Evolutionary conservation across 92 coral and sea anemone genomes (phyloP).

Genomic region (Actinostola sp.): DNA sequence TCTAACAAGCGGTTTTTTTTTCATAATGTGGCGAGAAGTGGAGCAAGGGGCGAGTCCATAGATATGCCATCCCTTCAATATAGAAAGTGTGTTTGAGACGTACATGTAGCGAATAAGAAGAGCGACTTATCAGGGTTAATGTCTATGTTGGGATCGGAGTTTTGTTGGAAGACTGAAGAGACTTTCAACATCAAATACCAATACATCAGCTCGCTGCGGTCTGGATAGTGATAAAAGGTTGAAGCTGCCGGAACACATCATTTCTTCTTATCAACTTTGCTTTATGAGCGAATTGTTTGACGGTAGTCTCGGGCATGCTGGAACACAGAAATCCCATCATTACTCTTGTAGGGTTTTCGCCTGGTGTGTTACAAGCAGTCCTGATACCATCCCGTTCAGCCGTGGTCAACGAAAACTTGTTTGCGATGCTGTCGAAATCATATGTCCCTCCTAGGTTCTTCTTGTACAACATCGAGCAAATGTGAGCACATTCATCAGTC

Average conservation of each 20-base stretch:
- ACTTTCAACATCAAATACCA: too few species aligned
- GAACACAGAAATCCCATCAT: conserved; percentile 13
- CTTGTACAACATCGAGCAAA: conserved; percentile 18
- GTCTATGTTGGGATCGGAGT: too few species aligned
- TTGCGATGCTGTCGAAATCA: conserved; percentile 41
- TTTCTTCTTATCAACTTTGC: conserved; percentile 21
- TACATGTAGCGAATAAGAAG: too few species aligned
- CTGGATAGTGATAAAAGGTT: neutral
- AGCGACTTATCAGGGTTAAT: too few species aligned
- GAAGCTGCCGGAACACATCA: conserved; percentile 15
- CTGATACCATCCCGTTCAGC: neutral
- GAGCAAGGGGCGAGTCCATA: too few species aligned
- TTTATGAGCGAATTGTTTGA: conserved; percentile 19
- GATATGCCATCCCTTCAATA: too few species aligned
- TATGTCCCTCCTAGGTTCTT: neutral
- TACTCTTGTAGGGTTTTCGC: conserved; percentile 3
- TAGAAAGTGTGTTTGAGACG: too few species aligned
- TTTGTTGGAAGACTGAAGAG: too few species aligned
- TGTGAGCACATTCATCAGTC: conserved; percentile 15
- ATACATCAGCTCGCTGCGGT: too few species aligned
- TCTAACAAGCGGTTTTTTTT: too few species aligned
- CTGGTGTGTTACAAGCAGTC: neutral
- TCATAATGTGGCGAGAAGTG: too few species aligned
- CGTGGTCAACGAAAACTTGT: neutral
- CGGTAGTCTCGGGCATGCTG: conserved; percentile 7